Percentiles rank a stretch among this genome's conserved stretches.
phyloP scores from a whole-genome alignment of 2,797 vertebrate genomes.

The Megalops cyprinoides region DNA sequence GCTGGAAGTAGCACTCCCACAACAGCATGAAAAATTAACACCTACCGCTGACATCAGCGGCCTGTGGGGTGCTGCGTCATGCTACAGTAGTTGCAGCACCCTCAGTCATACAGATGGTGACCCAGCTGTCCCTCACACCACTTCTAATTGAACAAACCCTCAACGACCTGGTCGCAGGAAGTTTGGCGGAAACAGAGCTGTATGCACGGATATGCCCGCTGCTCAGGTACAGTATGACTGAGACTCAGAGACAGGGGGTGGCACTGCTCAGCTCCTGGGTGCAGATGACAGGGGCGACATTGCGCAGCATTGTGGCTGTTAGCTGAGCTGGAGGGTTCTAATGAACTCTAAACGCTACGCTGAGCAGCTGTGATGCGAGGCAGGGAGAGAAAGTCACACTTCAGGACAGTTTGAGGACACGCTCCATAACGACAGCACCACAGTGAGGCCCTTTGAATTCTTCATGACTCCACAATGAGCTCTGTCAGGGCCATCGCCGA shows the following conservation, averaged over 20 bases:
- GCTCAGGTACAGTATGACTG: too few relatives aligned
- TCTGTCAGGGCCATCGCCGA: not conserved
- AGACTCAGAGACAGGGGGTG: too few relatives aligned
- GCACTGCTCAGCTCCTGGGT: not conserved
- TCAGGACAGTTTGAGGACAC: not conserved
- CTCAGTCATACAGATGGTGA: not conserved
- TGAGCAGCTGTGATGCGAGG: not conserved
- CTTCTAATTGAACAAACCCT: too few relatives aligned
- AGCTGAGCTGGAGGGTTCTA: not conserved
- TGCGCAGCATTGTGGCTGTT: not conserved
- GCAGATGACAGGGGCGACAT: not conserved
- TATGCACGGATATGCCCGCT: too few relatives aligned
- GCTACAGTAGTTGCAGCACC: too few relatives aligned
- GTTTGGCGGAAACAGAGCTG: too few relatives aligned
- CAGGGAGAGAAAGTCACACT: not conserved
- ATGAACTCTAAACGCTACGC: not conserved
- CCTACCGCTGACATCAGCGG: not conserved
- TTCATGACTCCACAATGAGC: conserved; percentile 16
- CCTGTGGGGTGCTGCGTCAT: not conserved
- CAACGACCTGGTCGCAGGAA: too few relatives aligned
- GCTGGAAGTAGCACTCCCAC: not conserved
- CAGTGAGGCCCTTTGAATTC: not conserved
- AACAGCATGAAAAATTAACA: not conserved
- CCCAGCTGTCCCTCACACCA: not conserved
- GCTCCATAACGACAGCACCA: not conserved